These are phyloP conservation scores for Falco biarmicus DNA, from an alignment of 2,797 vertebrate species.

Conservation along the genomic window DNA sequence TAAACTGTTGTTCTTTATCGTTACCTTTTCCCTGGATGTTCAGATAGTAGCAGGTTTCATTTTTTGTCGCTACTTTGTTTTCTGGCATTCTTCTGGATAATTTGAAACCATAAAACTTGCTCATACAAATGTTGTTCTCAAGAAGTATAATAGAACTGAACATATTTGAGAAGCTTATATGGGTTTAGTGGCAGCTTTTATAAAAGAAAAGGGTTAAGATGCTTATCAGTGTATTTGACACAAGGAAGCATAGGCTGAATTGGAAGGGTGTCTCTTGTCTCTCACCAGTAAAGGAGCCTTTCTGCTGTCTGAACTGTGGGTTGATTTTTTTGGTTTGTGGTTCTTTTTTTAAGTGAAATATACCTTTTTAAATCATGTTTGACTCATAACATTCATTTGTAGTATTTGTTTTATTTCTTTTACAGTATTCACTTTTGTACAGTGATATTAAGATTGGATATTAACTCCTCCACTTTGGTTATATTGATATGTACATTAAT, in stretches of 20 bases:
- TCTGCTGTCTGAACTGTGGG: not conserved
- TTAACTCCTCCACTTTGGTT: not conserved
- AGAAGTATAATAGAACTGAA: not conserved
- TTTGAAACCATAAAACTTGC: not conserved
- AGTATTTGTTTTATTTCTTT: not conserved
- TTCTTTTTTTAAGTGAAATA: not conserved
- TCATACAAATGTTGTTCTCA: not conserved
- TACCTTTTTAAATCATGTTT: not conserved
- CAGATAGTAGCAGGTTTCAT: not conserved
- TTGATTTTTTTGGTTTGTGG: not conserved
- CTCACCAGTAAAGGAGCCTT: not conserved
- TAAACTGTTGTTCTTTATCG: not conserved
- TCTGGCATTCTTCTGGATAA: not conserved
- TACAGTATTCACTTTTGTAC: not conserved
- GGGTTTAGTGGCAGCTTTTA: not conserved
- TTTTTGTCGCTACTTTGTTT: not conserved
- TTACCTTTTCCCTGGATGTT: not conserved
- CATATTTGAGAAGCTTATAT: not conserved
- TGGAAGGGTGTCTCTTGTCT: not conserved
- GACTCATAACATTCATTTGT: not conserved
- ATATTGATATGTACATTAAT: not conserved
- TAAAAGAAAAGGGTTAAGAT: not conserved
- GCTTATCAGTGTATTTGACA: not conserved
- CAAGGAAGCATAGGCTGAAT: not conserved
- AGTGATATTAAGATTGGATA: not conserved